Base-by-base conservation (phyloP, 1,140 invertebrate genomes). In the Meteorus sp. region DNA sequence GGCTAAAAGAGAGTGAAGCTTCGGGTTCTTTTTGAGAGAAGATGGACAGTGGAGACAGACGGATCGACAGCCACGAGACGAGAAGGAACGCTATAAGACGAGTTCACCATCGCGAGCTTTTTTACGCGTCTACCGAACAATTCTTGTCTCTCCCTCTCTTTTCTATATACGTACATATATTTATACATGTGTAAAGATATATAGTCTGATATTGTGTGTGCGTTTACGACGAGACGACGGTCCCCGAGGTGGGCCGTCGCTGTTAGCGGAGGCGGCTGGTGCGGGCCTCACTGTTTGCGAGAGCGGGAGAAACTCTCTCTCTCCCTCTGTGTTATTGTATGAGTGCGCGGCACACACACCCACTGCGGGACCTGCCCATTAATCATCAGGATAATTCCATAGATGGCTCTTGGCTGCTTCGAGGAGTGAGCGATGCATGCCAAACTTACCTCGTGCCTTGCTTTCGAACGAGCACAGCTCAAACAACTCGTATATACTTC, bases 301-400 rank as follows among this genome's bases (percentile, higher is more conserved):
- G 33, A 20, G 15, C 19, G 39, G 22, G 57, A 29, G 41, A 58
- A 53, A 60, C 43, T 20, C 41, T 51, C n/a, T n/a, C n/a, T n/a
- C n/a, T n/a, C n/a, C n/a, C n/a, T n/a, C n/a, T n/a, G n/a, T n/a
- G n/a, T n/a, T n/a, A n/a, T n/a, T n/a, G n/a, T n/a, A n/a, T n/a
- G n/a, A n/a, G n/a, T 48, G 56, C 51, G 56, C 52, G 60, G 55
- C 44, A 47, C 57, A 53, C 57, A 52, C 47, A 41, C 53, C 37
- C 31, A 43, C 37, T 44, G n/a, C n/a, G 41, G 33, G 29, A 15
- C 29, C 33, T 37, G 62, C 56, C 69, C 72, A 75, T 75, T 74
- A 75, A 74, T 74, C 71, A 74, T 75, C 67, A 56, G 62, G 69
- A 61, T 68, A 73, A 75, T 75, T 74, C 71, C 72, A 66, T 75